Base-by-base conservation (phyloP, 2,113 vertebrate species). In the Bufo gargarizans region DNA sequence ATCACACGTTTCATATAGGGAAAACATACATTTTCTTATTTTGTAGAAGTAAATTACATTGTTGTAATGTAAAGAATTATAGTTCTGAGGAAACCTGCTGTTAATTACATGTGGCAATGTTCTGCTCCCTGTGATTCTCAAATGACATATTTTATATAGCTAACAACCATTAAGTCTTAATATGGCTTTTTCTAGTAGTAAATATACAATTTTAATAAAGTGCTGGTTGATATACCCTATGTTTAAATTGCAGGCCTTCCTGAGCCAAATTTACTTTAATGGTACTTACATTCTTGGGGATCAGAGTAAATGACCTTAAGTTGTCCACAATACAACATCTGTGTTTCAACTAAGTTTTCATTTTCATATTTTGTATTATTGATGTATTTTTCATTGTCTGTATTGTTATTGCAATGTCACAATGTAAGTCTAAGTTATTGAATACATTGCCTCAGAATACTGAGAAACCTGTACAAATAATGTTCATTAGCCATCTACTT, bases 191-290 rank as follows among this genome's bases (percentile, higher is more conserved):
- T 6, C 65, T 84, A 91, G 77, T 89, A 91, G 72, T 89, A 91
- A 85, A 92, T 91, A 90, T 86, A 89, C 89, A 61, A 77, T 92
- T 93, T 92, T 91, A 93, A 93, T 93, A 91, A 94, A 91, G 90
- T 90, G 85, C 84, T 88, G 92, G 90, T 90, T 92, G 92, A 90
- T 84, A 91, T 91, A 90, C 88, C 87, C 90, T 91, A 88, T 81
- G 87, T 92, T 93, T 92, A 89, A 90, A 88, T 67, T 4, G 45
- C n/a, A 61, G 7, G 72, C 63, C 84, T 77, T 47, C 14, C 45
- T 53, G 65, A 49, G 8, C 49, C 49, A 71, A 69, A 71, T 13
- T 33, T n/a, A 67, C 20, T 67, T 65, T 12, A 82, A 43, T 20
- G 17, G 45, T n/a, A 67, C 61, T 49, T 63, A 49, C 50, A 65